Base-by-base conservation (phyloP, 2,888 invertebrate species). In the Aphidius colemani region DNA sequence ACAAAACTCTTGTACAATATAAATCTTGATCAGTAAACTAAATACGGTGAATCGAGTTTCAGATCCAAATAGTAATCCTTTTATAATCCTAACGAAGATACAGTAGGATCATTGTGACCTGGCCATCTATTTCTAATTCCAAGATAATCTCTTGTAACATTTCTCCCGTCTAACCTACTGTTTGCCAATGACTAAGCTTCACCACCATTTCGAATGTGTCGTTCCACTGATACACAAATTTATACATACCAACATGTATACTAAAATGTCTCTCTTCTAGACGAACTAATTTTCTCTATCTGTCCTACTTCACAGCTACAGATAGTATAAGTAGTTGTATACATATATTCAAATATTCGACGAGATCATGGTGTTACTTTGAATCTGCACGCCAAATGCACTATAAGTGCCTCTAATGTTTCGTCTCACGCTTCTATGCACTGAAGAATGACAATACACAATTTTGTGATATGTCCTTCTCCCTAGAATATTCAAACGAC, bases 31-130 rank as follows among this genome's bases (percentile, higher is more conserved):
- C 72, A 72, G 70, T 63, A 64, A 30, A 67, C 58, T 65, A 59
- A 66, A 73, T 72, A 73, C 70, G 70, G 60, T 51, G 71, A 71
- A 74, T 75, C 69, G 73, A 70, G 70, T 70, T 67, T 59, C 72
- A 75, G 76, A 76, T 75, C 74, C 75, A 59, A 66, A 53, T 67
- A 69, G 72, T 76, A 77, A 77, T 75, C 76, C 75, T 72, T 73
- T 69, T 30, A 74, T 71, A 74, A 75, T 76, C 75, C 74, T 67
- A 62, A n/a, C 30, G 69, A 68, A 69, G 66, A 72, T 70, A 66
- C 73, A 53, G 63, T 8, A 67, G 68, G 70, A 69, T 71, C 67
- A 66, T 65, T 70, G 65, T 67, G 68, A 73, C 72, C 69, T 65
- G 68, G 65, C 72, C 74, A 73, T 75, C 73, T 70, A 75, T 77